Evolutionary conservation across 2,888 invertebrate genomes (phyloP), one percentile per base, ranked within the genome.

Genomic region (Eupithecia subumbrata): DNA sequence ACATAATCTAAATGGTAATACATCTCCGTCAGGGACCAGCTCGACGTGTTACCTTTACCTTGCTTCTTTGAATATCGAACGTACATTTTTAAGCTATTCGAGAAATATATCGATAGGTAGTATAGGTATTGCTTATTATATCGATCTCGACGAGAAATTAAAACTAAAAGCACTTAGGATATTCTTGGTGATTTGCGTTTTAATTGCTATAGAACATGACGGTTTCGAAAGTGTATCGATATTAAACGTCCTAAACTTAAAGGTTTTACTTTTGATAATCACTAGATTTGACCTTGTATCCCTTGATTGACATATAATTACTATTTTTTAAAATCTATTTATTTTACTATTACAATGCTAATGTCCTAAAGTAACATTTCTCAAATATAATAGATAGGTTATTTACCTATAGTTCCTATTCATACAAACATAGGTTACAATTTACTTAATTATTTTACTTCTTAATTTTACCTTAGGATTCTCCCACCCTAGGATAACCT

Each of bases 1-100:
- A 89, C 88, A 91, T 91, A 90, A 92, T 92, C 91, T 92, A 92
- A 90, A 92, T 92, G 92, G 91, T 91, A 92, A 92, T 92, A 90
- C 86, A 86, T 89, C 87, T 83, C 83, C 87, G 89, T 89, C 81
- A 77, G 80, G 22, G 84, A 84, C 81, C 75, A 34, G 34, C 34
- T 64, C 34, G 67, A 72, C 75, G 76, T 79, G 77, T 82, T 80
- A 80, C 80, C 81, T 81, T 79, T 79, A 80, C 79, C 78, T 66
- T 18, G 74, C 77, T 77, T 74, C 74, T 77, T 78, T 73, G 77
- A 78, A 81, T 78, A 79, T 25, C 66, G 63, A 71, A 71, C 64
- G 73, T 73, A 78, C 68, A 74, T 73, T 72, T 72, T 64, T 60
- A 71, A 73, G 74, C 77, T 78, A 67, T 74, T 68, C 52, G 9